Conservation (phyloP, 2,113 vertebrate species). For the Monarcha castaneiventris region DNA sequence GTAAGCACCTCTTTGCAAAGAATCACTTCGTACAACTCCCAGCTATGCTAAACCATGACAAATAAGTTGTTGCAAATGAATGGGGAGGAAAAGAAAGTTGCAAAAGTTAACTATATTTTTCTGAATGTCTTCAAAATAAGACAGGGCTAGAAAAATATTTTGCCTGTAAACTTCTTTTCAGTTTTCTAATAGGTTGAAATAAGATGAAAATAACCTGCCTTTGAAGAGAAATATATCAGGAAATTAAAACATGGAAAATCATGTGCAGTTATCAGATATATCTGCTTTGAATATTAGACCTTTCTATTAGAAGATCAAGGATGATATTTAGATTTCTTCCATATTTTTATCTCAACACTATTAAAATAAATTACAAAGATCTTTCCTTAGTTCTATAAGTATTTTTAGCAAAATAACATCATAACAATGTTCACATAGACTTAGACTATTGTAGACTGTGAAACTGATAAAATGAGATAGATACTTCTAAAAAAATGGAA, state of each 20-base stretch:
- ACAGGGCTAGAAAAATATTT: background rate
- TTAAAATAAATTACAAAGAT: background rate
- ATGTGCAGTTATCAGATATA: background rate
- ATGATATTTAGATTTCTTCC: background rate
- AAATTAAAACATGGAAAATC: background rate
- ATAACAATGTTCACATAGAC: background rate
- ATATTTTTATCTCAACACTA: background rate
- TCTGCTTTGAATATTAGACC: background rate
- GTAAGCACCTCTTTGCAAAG: no score
- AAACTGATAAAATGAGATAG: background rate
- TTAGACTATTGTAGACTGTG: background rate
- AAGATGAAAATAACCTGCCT: background rate
- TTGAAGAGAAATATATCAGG: background rate
- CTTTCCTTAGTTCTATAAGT: background rate
- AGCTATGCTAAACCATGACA: no score
- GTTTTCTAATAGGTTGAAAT: background rate
- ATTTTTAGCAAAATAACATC: background rate
- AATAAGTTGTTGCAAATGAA: background rate
- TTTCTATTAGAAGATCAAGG: background rate
- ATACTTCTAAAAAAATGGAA: background rate
- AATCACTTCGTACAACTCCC: no score
- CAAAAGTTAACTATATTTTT: background rate
- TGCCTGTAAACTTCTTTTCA: background rate
- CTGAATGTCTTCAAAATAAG: background rate
- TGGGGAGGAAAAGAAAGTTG: accelerated